phyloP scores from a whole-genome alignment of 2,113 vertebrate genomes.

The Phylloscopus trochiloides region DNA sequence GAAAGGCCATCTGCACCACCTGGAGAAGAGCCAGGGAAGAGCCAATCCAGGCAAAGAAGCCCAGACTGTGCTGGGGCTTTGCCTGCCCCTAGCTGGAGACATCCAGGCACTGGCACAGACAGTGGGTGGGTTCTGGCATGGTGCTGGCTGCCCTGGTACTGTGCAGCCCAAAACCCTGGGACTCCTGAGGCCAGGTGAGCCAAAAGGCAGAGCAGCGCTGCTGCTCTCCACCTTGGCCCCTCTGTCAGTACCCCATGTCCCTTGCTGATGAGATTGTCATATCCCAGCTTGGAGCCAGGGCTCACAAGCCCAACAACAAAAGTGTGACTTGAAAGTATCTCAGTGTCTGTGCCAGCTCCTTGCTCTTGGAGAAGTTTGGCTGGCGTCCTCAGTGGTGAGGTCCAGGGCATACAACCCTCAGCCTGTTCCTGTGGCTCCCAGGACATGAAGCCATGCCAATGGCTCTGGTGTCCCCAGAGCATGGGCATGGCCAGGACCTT shows the following conservation, averaged over 20 bases:
- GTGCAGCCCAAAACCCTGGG: neutral
- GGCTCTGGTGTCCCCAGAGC: neutral
- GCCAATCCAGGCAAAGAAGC: neutral
- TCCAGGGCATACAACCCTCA: neutral
- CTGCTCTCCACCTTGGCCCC: neutral
- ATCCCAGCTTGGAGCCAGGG: neutral
- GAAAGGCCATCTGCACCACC: neutral
- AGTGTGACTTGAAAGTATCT: neutral
- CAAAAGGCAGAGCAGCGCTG: neutral
- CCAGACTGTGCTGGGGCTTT: neutral
- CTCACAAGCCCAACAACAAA: neutral
- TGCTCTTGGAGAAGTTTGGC: neutral
- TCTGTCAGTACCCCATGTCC: neutral
- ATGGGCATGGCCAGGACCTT: neutral
- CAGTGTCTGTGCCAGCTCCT: neutral
- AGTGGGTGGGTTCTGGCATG: neutral
- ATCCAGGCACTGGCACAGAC: neutral
- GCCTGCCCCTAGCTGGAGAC: neutral
- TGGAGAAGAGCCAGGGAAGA: neutral
- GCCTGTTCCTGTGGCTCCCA: neutral
- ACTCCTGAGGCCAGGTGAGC: neutral
- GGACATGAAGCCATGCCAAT: neutral
- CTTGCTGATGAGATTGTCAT: neutral
- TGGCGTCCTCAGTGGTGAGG: neutral
- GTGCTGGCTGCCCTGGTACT: accelerated